Base-by-base conservation (phyloP, 2,888 invertebrate species). In the Sialis lutaria region DNA sequence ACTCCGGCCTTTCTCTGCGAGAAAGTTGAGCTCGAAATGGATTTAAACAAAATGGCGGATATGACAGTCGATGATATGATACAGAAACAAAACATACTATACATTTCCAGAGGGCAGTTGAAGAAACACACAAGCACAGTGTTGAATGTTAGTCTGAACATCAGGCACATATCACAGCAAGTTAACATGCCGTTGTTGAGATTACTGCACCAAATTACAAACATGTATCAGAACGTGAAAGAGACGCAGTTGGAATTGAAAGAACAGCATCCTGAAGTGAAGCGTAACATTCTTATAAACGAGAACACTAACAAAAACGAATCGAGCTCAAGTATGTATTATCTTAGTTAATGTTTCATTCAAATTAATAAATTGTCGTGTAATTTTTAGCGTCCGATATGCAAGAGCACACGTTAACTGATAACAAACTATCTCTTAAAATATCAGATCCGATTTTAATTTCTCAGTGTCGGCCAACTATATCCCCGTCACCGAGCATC, bases 141-240 rank as follows among this genome's bases (percentile, higher is more conserved):
- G 58, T 77, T 93, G 48, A 91, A 93, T 64, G 87, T 93, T 60
- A 88, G 85, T 58, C 69, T 89, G 50, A 86, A 88, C 60, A 82
- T 91, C 54, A 75, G 89, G 46, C 87, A 86, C 60, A 90, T 96
- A 56, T 88, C 89, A 42, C 95, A 95, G 62, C 87, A 93, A 72
- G 91, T 96, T 1, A 96, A 96, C 64, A 93, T 96, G 93, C 93
- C 95, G 0, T 68, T 96, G 35, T 67, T 96, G 42, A 71, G 96
- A 45, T 73, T 96, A 45, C 71, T 95, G 49, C 93, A 96, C 67
- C 96, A 96, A 69, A 93, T 96, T 59, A 88, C 87, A 58, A 93
- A 91, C 59, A 93, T 96, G 92, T 92, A 93, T 65, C 91, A 92
- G 65, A 95, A 93, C 63, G 91, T 95, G 2, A 89, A 91, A 60